Evolutionary conservation across 2,113 vertebrate species (phyloP).

Genomic region (Cricetomys ansorgei): DNA sequence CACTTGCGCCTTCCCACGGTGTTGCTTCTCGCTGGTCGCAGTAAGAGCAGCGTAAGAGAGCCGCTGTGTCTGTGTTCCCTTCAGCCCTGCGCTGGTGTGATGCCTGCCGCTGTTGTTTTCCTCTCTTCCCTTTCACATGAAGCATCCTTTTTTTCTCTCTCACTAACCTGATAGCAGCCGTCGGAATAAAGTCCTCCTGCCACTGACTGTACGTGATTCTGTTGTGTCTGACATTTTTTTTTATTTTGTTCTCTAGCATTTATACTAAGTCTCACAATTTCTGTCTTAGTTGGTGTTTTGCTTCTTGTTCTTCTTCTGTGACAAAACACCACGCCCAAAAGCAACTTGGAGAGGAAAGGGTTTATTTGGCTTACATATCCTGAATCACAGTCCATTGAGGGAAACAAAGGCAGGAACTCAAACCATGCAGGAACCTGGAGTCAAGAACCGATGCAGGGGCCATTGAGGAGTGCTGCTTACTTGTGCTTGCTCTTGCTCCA

Average conservation of each 20-base stretch:
- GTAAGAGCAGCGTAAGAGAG: slow-evolving; percentile 19
- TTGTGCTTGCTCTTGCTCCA: too few species aligned
- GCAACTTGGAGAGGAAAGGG: too few species aligned
- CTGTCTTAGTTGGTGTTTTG: neutral
- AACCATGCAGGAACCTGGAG: neutral
- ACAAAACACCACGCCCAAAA: too few species aligned
- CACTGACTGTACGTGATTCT: neutral
- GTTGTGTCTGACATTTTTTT: neutral
- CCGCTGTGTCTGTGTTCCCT: neutral
- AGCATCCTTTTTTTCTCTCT: slow-evolving; percentile 8
- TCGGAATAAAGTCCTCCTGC: slow-evolving; percentile 20
- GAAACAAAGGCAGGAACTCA: neutral
- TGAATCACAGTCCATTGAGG: neutral
- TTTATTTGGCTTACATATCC: too few species aligned
- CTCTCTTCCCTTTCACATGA: neutral
- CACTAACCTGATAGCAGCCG: neutral
- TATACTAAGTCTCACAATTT: neutral
- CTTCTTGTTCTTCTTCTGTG: too few species aligned
- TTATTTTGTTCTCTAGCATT: slow-evolving; percentile 34
- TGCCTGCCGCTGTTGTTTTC: neutral
- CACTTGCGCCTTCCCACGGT: neutral
- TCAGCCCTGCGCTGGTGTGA: neutral
- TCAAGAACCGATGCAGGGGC: too few species aligned
- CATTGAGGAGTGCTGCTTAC: neutral
- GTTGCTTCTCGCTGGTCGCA: neutral